These are phyloP conservation scores for Drosophila guanche DNA, from an alignment of 1,140 invertebrate species.

Conservation along the genomic window DNA sequence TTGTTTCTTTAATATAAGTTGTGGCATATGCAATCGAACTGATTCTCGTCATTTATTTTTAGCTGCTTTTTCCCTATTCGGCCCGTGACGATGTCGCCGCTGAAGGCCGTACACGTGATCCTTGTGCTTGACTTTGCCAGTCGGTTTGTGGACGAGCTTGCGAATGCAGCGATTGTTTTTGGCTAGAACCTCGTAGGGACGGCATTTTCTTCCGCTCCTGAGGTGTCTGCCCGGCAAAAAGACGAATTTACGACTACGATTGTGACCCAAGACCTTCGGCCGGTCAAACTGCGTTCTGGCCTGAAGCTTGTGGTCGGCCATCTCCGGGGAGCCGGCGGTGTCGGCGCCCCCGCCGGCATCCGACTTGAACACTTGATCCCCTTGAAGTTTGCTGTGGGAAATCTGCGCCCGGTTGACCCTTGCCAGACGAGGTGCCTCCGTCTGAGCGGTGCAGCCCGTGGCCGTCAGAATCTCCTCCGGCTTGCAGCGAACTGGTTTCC, in stretches of 20 bases:
- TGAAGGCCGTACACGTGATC: conserved; percentile 35
- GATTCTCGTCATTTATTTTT: neutral
- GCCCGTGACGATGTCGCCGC: conserved; percentile 16
- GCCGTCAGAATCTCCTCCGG: conserved; percentile 22
- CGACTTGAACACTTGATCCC: neutral
- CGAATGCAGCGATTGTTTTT: conserved; percentile 40
- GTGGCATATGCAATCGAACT: too few relatives aligned
- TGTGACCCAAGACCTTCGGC: conserved; percentile 5
- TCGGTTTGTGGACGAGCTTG: conserved; percentile 11
- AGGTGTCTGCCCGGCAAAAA: conserved; percentile 44
- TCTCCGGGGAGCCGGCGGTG: neutral
- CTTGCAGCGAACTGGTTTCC: conserved; percentile 1
- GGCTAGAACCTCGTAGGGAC: conserved; percentile 45
- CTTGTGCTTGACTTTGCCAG: conserved; percentile 34
- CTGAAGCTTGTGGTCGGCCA: neutral
- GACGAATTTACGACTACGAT: conserved; percentile 11
- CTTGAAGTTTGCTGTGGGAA: neutral
- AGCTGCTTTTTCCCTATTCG: neutral
- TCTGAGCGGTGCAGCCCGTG: conserved; percentile 13
- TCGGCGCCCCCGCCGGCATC: neutral
- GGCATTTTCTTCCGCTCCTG: conserved; percentile 10
- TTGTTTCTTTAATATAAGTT: too few relatives aligned
- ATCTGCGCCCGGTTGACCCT: neutral
- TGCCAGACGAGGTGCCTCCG: neutral
- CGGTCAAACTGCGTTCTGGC: neutral